Base-by-base conservation (phyloP, 2,888 invertebrate species). In the Phlogophora meticulosa region DNA sequence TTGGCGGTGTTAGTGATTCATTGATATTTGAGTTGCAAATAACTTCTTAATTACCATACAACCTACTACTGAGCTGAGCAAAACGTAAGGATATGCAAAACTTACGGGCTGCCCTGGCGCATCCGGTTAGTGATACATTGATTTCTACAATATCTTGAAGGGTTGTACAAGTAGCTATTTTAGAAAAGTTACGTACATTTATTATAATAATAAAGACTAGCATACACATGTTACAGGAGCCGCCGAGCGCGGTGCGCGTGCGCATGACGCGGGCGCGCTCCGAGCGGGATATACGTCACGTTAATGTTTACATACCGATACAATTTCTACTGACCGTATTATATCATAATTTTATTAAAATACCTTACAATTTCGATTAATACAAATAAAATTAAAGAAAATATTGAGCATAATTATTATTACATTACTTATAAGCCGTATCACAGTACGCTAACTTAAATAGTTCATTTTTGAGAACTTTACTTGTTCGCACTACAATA, bases 201-300 rank as follows among this genome's bases (percentile, higher is more conserved):
- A 91, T 87, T 84, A 89, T 90, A 93, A 90, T 91, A 89, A 91
- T 93, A 93, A 92, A 95, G 95, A 95, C 95, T 95, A 95, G 95
- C 94, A 95, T 94, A 95, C 89, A 94, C 92, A 92, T 91, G 87
- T 92, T 87, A 88, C 84, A 88, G 59, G 13, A 28, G 20, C 28
- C 43, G 46, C 52, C 59, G 5, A 9, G 62, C 40, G 48, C n/a
- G 24, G 20, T 3, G 40, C 55, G 15, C 28, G 22, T 22, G 17
- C 36, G 40, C n/a, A 0, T 7, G 15, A 0, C 46, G 15, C 17
- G 36, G 22, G 13, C 42, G 13, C 24, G 9, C 74, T 11, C 42
- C 2, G 20, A 15, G 20, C 24, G 17, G 9, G 7, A 13, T 46
- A 15, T 17, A 62, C 66, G 24, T 69, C 64, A 64, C 76, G 69